phyloP scores from a whole-genome alignment of 2,113 vertebrate genomes.

The Leptobrachium ailaonicum region DNA sequence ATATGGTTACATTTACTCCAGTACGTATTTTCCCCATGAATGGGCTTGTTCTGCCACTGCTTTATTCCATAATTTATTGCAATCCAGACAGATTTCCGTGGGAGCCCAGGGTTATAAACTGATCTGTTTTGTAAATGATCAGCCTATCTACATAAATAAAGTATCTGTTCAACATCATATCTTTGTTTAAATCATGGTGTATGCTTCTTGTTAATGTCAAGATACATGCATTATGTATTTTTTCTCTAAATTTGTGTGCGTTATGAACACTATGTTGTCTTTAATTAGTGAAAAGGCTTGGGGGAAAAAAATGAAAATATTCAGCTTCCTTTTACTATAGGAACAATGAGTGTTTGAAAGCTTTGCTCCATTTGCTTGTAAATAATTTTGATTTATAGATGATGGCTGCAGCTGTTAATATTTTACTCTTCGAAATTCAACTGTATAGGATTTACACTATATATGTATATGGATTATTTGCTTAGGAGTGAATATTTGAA shows the following conservation, averaged over 20 bases:
- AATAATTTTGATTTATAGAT: not conserved
- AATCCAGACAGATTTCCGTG: too few relatives aligned
- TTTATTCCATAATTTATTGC: too few relatives aligned
- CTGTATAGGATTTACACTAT: too few relatives aligned
- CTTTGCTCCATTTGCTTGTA: not conserved
- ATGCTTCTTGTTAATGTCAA: not conserved
- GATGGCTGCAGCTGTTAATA: not conserved
- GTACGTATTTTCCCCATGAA: too few relatives aligned
- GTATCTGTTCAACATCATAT: slow-evolving; percentile 1
- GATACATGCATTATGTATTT: slow-evolving; percentile 26
- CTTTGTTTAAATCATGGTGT: slow-evolving; percentile 11
- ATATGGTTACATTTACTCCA: too few relatives aligned
- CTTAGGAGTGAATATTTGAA: too few relatives aligned
- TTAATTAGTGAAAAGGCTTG: not conserved
- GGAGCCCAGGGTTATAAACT: not conserved
- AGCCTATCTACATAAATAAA: not conserved
- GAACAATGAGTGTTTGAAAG: not conserved
- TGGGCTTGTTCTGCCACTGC: too few relatives aligned
- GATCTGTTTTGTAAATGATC: not conserved
- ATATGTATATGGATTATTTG: too few relatives aligned
- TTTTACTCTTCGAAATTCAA: not conserved
- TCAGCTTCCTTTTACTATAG: not conserved
- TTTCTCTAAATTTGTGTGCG: slow-evolving; percentile 3
- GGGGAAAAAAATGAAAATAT: not conserved
- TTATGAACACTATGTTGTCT: not conserved